phyloP scores from a whole-genome alignment of 92 coral and sea anemone species.

The Siderastrea siderea region DNA sequence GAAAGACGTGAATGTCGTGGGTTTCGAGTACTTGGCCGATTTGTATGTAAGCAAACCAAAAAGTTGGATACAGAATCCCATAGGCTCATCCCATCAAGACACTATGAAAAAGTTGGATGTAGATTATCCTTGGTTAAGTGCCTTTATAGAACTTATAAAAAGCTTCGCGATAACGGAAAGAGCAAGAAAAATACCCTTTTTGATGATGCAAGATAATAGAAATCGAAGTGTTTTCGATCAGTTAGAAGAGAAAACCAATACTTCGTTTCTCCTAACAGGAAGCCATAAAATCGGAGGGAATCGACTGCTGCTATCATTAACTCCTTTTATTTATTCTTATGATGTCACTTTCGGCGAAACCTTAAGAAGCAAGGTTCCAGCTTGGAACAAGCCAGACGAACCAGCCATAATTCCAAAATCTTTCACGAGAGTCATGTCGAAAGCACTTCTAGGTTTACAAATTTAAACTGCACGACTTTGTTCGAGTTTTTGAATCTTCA shows the following conservation, averaged over 20 bases:
- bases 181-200: background rate
- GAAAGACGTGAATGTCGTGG: background rate
- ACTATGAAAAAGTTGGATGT: constrained; percentile 1
- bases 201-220: background rate
- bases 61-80: constrained; percentile 27
- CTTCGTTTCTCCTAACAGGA: constrained; percentile 1
- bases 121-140: constrained; percentile 30
- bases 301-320: background rate
- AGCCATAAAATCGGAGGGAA: background rate
- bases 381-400: constrained; percentile 11
- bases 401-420: background rate
- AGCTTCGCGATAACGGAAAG: background rate
- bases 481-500: background rate
- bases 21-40: constrained; percentile 44
- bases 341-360: background rate
- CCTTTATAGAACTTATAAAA: constrained; percentile 2
- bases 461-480: background rate
- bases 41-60: constrained; percentile 51
- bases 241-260: constrained; percentile 4
- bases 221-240: constrained; percentile 1
- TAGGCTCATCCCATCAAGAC: background rate
- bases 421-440: background rate
- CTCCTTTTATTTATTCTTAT: background rate
- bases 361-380: background rate
- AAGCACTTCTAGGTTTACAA: background rate